Base-by-base conservation (phyloP, 2,888 invertebrate species). In the Xylophagus ater region DNA sequence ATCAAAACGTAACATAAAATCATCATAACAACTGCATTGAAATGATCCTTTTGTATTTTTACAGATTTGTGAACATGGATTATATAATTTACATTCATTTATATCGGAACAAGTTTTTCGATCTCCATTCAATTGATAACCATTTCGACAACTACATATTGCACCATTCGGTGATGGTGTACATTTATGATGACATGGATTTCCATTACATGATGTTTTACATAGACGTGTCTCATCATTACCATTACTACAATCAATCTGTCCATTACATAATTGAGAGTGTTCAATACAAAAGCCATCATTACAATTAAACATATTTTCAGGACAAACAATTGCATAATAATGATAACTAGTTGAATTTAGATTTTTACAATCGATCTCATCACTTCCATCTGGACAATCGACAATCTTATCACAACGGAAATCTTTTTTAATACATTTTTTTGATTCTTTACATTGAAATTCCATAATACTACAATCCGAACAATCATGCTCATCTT, bases 341-440 rank as follows among this genome's bases (percentile, higher is more conserved):
- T 25, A 28, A 36, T 41, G 26, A 19, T 24, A 53, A 43, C 17
- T 37, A 43, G 56, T 53, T 6, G 49, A 48, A 1, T 50, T 47
- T 3, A 43, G 39, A 13, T 48, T 47, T 4, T 53, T 51, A 8
- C 71, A 72, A 46, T 71, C 74, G 36, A 72, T 66, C 56, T 88
- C 87, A 53, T 88, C 87, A 1, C 78, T 78, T 9, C 72, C 72
- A 53, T 87, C 86, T 0, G 58, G 58, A 54, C 87, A 88, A 53
- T 87, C 81, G 35, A 71, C 66, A 0, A 56, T 54, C 0, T 71
- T 67, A 50, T 86, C 71, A 66, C 74, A 76, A 45, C 75, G 51
- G 68, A 76, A 76, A 7, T 60, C 52, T 2, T 52, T 50, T 0
- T 71, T 66, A 23, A 87, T 70, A 49, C 87, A 74, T 31, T 64